Percentiles rank a stretch among this genome's conserved stretches.
phyloP scores from a whole-genome alignment of 2,113 vertebrate genomes.

The Lanius ludovicianus region DNA sequence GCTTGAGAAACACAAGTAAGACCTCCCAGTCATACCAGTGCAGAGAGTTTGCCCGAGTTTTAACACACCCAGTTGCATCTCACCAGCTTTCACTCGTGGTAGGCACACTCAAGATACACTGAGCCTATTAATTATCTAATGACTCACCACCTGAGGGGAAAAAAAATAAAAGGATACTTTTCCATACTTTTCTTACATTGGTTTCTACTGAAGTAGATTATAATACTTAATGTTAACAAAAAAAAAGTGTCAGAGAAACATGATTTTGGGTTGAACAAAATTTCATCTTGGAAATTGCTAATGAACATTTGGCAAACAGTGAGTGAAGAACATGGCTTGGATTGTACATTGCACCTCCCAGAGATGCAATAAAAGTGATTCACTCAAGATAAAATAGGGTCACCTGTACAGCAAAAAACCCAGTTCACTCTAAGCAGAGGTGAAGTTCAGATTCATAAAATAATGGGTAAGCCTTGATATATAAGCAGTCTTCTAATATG shows the following conservation, averaged over 20 bases:
- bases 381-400: not conserved
- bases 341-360: not conserved
- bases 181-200: not conserved
- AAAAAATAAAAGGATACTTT: not conserved
- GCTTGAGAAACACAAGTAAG: not conserved
- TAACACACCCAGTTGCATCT: not conserved
- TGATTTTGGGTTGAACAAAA: not conserved
- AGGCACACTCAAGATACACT: not conserved
- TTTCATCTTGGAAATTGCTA: not conserved
- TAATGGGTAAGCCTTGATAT: not conserved
- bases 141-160: not conserved
- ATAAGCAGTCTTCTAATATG: not conserved
- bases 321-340: rapidly evolving
- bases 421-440: not conserved
- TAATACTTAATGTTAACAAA: not conserved
- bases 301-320: not conserved
- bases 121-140: not conserved
- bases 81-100: not conserved
- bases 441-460: not conserved
- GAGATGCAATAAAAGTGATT: not conserved
- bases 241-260: not conserved
- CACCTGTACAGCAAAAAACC: not conserved
- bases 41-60: not conserved
- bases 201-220: not conserved
- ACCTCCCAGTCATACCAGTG: not conserved